These are phyloP conservation scores for Ichneumoninae sp. DNA, from an alignment of 2,888 invertebrate species.

Conservation along the genomic window DNA sequence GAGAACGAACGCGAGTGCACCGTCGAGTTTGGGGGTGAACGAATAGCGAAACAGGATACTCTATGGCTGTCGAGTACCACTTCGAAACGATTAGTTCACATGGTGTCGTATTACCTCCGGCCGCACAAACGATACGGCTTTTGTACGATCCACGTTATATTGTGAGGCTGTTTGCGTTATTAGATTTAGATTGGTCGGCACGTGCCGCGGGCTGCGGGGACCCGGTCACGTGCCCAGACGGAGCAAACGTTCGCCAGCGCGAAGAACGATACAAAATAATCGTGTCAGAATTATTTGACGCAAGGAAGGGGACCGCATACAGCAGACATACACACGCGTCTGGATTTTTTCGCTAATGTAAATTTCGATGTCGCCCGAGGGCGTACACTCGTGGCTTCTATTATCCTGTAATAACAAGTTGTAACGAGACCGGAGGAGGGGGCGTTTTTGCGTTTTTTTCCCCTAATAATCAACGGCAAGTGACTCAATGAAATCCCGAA, in stretches of 20 bases:
- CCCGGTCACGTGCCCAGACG: slow-evolving; percentile 60
- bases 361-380: slow-evolving; percentile 66
- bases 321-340: slow-evolving; percentile 22
- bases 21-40: slow-evolving; percentile 51
- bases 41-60: slow-evolving; percentile 80
- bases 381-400: slow-evolving; percentile 66
- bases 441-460: slow-evolving; percentile 32
- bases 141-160: slow-evolving; percentile 72
- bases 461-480: slow-evolving; percentile 46
- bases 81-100: slow-evolving; percentile 83
- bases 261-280: slow-evolving; percentile 71
- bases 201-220: slow-evolving; percentile 73
- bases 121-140: slow-evolving; percentile 70
- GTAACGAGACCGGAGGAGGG: slow-evolving; percentile 37
- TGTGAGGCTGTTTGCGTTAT: slow-evolving; percentile 83
- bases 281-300: slow-evolving; percentile 65
- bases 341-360: slow-evolving; percentile 63
- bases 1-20: slow-evolving; percentile 34
- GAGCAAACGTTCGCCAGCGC: slow-evolving; percentile 48
- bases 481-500: slow-evolving; percentile 33
- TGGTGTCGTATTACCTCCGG: slow-evolving; percentile 81
- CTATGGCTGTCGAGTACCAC: slow-evolving; percentile 74
- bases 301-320: slow-evolving; percentile 21
- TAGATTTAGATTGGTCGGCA: slow-evolving; percentile 83
- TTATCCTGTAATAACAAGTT: slow-evolving; percentile 64